phyloP scores from a whole-genome alignment of 2,113 vertebrate species.

The Anser brachyrhynchus region DNA sequence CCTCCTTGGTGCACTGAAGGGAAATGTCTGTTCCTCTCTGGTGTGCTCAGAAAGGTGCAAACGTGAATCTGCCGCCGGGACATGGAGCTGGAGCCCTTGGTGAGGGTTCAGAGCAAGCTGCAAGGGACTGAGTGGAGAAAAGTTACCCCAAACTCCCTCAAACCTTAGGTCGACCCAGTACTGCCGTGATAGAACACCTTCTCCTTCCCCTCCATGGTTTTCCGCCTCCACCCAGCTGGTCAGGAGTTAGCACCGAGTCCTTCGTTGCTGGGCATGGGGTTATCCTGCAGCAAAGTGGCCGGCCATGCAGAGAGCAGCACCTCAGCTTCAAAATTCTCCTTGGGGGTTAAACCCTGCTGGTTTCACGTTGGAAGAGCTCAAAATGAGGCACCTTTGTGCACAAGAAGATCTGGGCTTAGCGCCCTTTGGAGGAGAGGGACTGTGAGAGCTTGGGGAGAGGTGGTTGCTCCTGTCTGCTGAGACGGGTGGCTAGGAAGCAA shows the following conservation, averaged over 20 bases:
- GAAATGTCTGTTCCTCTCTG: neutral
- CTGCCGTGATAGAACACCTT: neutral
- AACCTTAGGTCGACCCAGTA: neutral
- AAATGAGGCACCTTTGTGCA: neutral
- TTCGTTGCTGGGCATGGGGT: accelerated
- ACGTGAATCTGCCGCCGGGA: neutral
- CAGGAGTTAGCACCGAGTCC: neutral
- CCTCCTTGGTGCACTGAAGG: neutral
- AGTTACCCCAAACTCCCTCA: neutral
- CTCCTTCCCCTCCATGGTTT: neutral
- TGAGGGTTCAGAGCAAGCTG: neutral
- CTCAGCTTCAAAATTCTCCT: neutral
- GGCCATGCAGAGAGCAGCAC: no score
- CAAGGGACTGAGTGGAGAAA: neutral
- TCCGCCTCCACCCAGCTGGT: neutral
- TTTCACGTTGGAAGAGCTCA: neutral
- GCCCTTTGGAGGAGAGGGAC: accelerated
- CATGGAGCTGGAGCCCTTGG: neutral
- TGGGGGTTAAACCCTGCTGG: neutral
- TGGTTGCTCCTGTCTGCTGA: neutral
- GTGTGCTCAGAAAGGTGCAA: neutral
- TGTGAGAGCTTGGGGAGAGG: neutral
- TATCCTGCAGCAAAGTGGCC: neutral
- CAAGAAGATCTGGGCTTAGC: neutral
- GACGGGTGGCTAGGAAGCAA: neutral